phyloP scores from a whole-genome alignment of 2,888 invertebrate species.

The Drymonia ruficornis region DNA sequence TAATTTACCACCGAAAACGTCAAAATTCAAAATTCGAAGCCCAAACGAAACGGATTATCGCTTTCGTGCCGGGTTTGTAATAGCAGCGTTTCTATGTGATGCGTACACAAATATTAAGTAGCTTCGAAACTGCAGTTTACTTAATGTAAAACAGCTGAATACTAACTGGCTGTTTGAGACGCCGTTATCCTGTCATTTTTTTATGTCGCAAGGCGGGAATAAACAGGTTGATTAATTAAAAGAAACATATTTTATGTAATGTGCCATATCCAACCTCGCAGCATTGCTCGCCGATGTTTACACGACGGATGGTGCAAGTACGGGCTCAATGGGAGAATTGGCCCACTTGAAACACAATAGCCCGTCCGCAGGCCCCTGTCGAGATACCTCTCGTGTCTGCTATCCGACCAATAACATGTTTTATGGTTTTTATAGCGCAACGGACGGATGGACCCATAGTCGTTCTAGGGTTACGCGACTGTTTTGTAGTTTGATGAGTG shows the following conservation, averaged over 20 bases:
- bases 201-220: too few species aligned
- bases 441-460: slow-evolving; percentile 25
- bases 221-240: too few species aligned
- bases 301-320: slow-evolving; percentile 74
- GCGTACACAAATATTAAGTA: too few species aligned
- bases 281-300: slow-evolving; percentile 61
- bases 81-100: too few species aligned
- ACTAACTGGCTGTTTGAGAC: too few species aligned
- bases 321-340: slow-evolving; percentile 78
- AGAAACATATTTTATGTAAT: background rate
- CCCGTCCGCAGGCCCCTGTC: slow-evolving; percentile 48
- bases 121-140: too few species aligned
- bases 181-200: too few species aligned
- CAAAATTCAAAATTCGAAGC: too few species aligned
- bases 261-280: slow-evolving; percentile 50
- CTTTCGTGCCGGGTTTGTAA: too few species aligned
- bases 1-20: too few species aligned
- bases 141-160: too few species aligned
- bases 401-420: slow-evolving; percentile 51
- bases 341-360: slow-evolving; percentile 77
- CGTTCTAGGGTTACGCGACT: slow-evolving; percentile 17
- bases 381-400: slow-evolving; percentile 60
- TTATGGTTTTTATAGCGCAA: slow-evolving; percentile 39
- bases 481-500: background rate
- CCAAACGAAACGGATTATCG: too few species aligned